These are phyloP conservation scores for Pandion haliaetus DNA, from an alignment of 2,113 vertebrate species.

Conservation along the genomic window DNA sequence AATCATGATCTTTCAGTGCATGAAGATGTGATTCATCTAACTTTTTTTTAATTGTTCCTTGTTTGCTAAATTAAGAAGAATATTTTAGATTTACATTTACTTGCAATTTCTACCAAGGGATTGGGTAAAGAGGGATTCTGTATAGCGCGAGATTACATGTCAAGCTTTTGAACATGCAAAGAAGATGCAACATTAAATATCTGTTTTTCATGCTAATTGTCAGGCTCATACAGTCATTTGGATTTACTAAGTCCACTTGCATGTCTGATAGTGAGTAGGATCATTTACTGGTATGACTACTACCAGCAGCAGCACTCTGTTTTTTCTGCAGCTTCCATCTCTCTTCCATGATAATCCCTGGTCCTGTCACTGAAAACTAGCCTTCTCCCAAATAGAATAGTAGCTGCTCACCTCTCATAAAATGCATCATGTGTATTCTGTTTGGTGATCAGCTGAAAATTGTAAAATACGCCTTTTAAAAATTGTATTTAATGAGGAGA, in stretches of 20 bases:
- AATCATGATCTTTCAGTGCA: neutral
- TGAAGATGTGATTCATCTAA: neutral
- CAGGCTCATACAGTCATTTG: neutral
- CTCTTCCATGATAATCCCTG: neutral
- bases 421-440: rapidly evolving
- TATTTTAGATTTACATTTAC: neutral
- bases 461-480: neutral
- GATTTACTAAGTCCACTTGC: neutral
- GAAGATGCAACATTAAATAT: neutral
- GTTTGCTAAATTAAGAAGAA: neutral
- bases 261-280: neutral
- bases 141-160: neutral
- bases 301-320: neutral
- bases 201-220: neutral
- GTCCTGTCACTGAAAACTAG: neutral
- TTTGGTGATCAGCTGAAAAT: neutral
- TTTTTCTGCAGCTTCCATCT: neutral
- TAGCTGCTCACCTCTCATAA: neutral
- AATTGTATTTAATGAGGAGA: neutral
- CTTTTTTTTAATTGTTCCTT: neutral
- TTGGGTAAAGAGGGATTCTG: neutral
- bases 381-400: neutral
- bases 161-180: neutral
- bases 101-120: neutral
- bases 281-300: neutral